Percentiles rank a stretch among this genome's conserved stretches.
Conservation (phyloP, 2,113 vertebrate genomes). For the Verasper variegatus region DNA sequence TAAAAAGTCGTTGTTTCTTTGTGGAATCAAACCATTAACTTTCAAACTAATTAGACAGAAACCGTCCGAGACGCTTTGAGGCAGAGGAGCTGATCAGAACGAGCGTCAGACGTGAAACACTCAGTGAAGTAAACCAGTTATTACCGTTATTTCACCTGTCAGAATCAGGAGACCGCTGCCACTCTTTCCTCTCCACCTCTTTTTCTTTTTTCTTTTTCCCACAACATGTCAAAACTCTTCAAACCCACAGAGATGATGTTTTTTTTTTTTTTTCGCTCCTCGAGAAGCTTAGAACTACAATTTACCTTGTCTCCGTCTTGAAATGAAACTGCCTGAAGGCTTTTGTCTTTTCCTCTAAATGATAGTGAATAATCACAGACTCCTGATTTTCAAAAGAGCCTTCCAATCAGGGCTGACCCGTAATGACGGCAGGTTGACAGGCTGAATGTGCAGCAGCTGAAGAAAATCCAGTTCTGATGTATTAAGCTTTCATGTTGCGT, state of each 20-base stretch:
- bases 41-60: not conserved
- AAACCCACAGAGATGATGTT: conserved; percentile 18
- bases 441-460: not conserved
- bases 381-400: conserved; percentile 41
- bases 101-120: not conserved
- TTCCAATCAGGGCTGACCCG: conserved; percentile 36
- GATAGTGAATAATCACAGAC: conserved; percentile 67
- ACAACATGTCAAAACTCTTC: conserved; percentile 40
- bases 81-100: not conserved
- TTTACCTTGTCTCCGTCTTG: conserved; percentile 54
- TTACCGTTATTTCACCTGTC: conserved; percentile 34
- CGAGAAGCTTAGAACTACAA: conserved; percentile 39
- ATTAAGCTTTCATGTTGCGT: conserved; percentile 58
- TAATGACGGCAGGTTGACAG: conserved; percentile 62
- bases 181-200: conserved; percentile 5
- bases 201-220: not conserved
- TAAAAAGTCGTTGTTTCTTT: too few species aligned
- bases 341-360: conserved; percentile 67
- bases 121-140: not conserved
- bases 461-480: conserved; percentile 46
- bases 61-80: not conserved
- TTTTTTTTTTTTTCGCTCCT: not conserved
- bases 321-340: conserved; percentile 60
- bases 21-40: not conserved
- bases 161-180: conserved; percentile 17